These are phyloP conservation scores for Orussus abietinus DNA, from an alignment of 1,140 invertebrate species.

Conservation along the genomic window DNA sequence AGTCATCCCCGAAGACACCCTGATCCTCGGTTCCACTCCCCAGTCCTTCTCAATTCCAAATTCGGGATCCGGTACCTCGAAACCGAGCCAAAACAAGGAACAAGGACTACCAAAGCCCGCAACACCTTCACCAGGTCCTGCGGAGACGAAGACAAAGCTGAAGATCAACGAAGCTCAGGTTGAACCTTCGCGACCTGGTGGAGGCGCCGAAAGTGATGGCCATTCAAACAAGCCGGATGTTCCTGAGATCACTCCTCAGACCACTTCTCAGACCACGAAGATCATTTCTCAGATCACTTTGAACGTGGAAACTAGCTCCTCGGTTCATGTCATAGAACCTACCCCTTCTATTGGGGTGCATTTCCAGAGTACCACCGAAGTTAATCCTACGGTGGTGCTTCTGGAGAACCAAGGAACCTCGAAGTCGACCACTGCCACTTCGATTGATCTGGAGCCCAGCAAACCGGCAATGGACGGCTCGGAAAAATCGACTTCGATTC, in stretches of 20 bases:
- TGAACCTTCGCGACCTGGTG: no score
- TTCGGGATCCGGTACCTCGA: no score
- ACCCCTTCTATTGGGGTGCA: no score
- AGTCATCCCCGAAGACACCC: conserved; percentile 32
- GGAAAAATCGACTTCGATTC: conserved; percentile 27
- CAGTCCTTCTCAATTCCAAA: conserved; percentile 12
- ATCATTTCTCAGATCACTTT: conserved; percentile 34
- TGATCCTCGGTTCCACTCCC: conserved; percentile 32
- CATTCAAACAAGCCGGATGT: no score
- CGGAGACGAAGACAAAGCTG: no score
- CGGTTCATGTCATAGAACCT: conserved; percentile 42
- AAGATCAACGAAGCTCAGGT: no score
- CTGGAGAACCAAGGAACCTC: conserved; percentile 21
- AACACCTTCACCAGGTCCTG: no score
- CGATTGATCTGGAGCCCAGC: conserved; percentile 35
- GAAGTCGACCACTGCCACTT: conserved; percentile 6
- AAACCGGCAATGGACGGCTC: conserved; percentile 18
- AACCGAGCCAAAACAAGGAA: no score
- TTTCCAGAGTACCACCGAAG: no score
- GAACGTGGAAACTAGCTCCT: conserved; percentile 46
- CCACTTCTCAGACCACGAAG: conserved; percentile 20
- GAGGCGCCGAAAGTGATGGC: no score
- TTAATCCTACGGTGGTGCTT: conserved; percentile 28
- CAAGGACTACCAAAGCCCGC: no score
- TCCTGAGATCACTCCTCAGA: conserved; percentile 16